Conservation (phyloP, 1,140 invertebrate species). For the Drosophila ercepeae region DNA sequence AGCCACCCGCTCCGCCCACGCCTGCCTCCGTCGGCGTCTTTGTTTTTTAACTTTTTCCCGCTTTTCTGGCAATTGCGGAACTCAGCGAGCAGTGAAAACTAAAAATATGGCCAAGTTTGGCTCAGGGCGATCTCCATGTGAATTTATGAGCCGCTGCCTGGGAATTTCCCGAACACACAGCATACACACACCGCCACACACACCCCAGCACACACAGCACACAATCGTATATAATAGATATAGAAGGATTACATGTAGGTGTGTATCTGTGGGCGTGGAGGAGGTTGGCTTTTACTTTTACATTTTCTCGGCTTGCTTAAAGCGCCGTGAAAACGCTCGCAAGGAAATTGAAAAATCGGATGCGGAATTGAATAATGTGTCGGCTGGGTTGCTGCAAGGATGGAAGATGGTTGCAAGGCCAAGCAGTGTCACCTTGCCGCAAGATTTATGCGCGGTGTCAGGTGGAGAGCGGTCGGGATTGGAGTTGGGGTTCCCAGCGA, state of each 20-base stretch:
- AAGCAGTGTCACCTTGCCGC: constrained; percentile 42
- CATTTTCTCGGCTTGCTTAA: constrained; percentile 62
- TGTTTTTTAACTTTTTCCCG: constrained; percentile 27
- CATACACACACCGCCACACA: constrained; percentile 11
- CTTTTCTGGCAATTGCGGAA: constrained; percentile 60
- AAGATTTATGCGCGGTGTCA: constrained; percentile 64
- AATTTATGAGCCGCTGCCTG: constrained; percentile 74
- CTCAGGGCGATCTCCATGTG: constrained; percentile 76
- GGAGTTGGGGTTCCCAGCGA: not conserved
- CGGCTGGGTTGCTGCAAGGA: not conserved
- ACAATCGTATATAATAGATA: constrained; percentile 35
- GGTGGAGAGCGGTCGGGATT: not conserved
- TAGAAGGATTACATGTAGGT: constrained; percentile 3
- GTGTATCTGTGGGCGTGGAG: constrained; percentile 8
- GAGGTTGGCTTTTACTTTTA: constrained; percentile 55
- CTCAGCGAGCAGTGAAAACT: constrained; percentile 64
- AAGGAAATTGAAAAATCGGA: constrained; percentile 74
- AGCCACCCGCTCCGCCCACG: constrained; percentile 1
- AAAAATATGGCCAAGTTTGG: constrained; percentile 78
- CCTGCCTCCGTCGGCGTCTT: constrained; percentile 1
- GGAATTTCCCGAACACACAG: constrained; percentile 64
- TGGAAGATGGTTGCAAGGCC: constrained; percentile 22
- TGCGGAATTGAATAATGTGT: constrained; percentile 70
- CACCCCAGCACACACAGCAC: constrained; percentile 17
- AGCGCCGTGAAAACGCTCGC: constrained; percentile 66